phyloP scores from a whole-genome alignment of 2,888 invertebrate species.

The Meloe dianella region DNA sequence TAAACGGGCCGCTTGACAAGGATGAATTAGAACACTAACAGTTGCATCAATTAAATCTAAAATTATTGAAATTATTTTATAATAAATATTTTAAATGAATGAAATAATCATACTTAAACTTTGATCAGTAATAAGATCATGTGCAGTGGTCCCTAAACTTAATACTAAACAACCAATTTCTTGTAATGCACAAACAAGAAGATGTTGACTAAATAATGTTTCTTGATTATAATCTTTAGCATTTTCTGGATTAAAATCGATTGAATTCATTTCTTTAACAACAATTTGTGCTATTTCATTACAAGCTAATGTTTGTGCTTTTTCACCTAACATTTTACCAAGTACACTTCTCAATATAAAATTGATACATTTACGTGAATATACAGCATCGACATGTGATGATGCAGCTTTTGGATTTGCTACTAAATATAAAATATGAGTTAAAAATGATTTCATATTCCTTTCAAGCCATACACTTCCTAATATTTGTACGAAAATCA shows the following conservation, averaged over 20 bases:
- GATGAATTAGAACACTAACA: constrained; percentile 87
- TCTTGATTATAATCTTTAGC: constrained; percentile 92
- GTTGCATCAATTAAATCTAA: constrained; percentile 78
- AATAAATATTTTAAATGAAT: neutral
- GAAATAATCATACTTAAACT: constrained; percentile 75
- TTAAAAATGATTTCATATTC: constrained; percentile 84
- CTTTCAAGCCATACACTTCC: constrained; percentile 95
- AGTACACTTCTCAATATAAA: constrained; percentile 91
- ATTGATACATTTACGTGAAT: constrained; percentile 95
- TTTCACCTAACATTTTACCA: constrained; percentile 95
- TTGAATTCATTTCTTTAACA: constrained; percentile 93
- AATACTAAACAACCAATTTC: constrained; percentile 90
- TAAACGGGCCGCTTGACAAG: constrained; percentile 89
- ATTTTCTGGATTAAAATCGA: constrained; percentile 91
- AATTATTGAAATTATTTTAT: constrained; percentile 30
- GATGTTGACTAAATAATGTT: constrained; percentile 87
- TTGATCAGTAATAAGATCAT: constrained; percentile 87
- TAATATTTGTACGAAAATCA: constrained; percentile 91
- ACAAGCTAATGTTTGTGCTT: constrained; percentile 94
- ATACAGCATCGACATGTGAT: constrained; percentile 96
- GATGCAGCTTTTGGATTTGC: constrained; percentile 95
- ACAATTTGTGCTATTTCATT: constrained; percentile 92
- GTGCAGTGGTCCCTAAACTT: constrained; percentile 93
- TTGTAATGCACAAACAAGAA: constrained; percentile 90
- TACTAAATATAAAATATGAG: constrained; percentile 90